phyloP scores from a whole-genome alignment of 2,888 invertebrate genomes.

The Loripinus fragilis region DNA sequence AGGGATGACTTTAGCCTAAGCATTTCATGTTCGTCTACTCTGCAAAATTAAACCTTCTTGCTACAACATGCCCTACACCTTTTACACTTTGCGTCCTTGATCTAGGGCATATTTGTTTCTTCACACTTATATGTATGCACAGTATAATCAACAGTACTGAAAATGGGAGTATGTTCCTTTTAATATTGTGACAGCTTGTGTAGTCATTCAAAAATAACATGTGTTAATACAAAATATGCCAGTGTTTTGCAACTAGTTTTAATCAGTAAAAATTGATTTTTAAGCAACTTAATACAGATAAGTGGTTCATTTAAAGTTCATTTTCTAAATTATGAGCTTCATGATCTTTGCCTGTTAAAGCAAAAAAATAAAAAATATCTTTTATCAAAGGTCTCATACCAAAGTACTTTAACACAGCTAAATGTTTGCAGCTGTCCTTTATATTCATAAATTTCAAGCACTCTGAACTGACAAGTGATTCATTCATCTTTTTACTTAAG shows the following conservation, averaged over 20 bases:
- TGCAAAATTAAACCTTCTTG: neutral
- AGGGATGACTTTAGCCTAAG: too few species aligned
- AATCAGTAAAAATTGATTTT: neutral
- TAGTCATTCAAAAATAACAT: neutral
- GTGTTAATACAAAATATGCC: neutral
- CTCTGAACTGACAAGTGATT: neutral
- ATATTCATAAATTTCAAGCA: slow-evolving; percentile 3
- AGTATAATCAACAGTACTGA: neutral
- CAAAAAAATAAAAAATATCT: neutral
- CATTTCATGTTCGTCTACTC: neutral
- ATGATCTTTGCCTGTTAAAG: neutral
- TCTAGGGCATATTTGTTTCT: neutral
- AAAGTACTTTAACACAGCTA: slow-evolving; percentile 5
- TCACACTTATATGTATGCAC: neutral
- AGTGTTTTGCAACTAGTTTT: slow-evolving; percentile 5
- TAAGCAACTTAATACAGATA: neutral
- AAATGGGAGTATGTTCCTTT: neutral
- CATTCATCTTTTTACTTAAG: neutral
- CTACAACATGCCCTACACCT: neutral
- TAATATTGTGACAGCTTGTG: neutral
- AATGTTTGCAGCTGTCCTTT: neutral
- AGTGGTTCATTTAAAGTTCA: neutral
- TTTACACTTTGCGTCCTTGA: neutral
- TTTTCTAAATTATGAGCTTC: slow-evolving; percentile 4
- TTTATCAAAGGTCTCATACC: neutral